These are phyloP conservation scores for Salvelinus sp. DNA, from an alignment of 2,113 vertebrate species.

Conservation along the genomic window DNA sequence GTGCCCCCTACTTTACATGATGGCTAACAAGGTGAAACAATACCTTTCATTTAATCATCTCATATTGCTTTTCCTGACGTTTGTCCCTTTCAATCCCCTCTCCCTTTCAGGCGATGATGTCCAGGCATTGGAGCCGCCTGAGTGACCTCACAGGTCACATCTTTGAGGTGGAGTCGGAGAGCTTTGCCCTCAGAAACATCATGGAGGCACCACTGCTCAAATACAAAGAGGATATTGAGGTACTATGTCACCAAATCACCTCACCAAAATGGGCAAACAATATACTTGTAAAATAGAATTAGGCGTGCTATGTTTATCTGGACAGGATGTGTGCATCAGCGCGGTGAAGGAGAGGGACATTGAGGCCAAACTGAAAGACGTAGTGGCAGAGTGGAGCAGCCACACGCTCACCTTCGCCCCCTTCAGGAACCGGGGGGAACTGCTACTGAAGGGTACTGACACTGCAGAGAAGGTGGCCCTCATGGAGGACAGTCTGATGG, in stretches of 20 bases:
- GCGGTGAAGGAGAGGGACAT: conserved; percentile 85
- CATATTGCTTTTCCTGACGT: neutral
- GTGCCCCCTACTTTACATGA: conserved; percentile 83
- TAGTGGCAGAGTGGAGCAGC: conserved; percentile 77
- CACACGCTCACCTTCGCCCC: conserved; percentile 75
- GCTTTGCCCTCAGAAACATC: conserved; percentile 74
- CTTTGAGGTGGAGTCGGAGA: conserved; percentile 77
- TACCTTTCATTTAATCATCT: neutral
- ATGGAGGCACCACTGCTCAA: conserved; percentile 79
- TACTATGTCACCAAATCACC: conserved; percentile 35
- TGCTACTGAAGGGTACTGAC: conserved; percentile 81
- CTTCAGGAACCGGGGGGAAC: conserved; percentile 81
- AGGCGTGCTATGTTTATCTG: neutral
- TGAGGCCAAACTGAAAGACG: conserved; percentile 78
- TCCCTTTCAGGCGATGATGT: conserved; percentile 75
- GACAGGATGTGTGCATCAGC: conserved; percentile 82
- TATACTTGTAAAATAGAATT: neutral
- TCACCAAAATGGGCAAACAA: neutral
- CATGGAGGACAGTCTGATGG: conserved; percentile 84
- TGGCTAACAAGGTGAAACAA: conserved; percentile 78
- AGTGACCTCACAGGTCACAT: conserved; percentile 71
- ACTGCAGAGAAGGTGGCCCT: conserved; percentile 74
- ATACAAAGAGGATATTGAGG: conserved; percentile 84
- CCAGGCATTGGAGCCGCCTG: conserved; percentile 81
- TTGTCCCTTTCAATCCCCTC: neutral